Evolutionary conservation across 2,797 vertebrate species (phyloP), one percentile per base, ranked within the genome.

Genomic region (Ataeniobius toweri): DNA sequence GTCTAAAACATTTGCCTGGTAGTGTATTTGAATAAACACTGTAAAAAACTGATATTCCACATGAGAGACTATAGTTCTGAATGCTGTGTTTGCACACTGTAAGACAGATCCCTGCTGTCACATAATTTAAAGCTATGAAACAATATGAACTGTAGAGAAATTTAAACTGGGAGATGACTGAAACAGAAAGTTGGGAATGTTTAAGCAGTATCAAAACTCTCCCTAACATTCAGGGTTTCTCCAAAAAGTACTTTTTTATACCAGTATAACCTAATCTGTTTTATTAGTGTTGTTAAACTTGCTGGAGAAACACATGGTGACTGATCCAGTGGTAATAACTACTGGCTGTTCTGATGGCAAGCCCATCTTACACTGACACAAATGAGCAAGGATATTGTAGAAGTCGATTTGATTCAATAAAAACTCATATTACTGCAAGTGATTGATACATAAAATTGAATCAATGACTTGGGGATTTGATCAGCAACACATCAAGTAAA

Each of bases 261-360:
- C 70, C 70, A 55, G 48, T 61, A 51, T n/a, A 71, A 56, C 59
- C 55, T 26, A 75, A 80, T 86, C 65, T 82, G 44, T 71, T 51
- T 79, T 86, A 88, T 81, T 75, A 26, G 58, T 31, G 55, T 59
- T 74, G 20, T 59, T 71, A 12, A 72, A 85, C 46, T 71, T 1
- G 0, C 53, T 79, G 39, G 74, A 65, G 73, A 83, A 69, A 36
- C 56, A 76, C 10, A 9, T 31, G 50, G 48, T 69, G 78, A 82
- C 73, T 14, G 50, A 44, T 77, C 67, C 80, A 70, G 72, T 1
- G 36, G 76, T 46, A 80, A 79, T 80, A 78, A 76, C 28, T 56
- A 58, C 61, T 7, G 39, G 76, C 76, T 69, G 65, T 83, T 67
- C 85, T 82, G 77, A 85, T 79, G 69, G 81, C 75, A 74, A 46